Evolutionary conservation across 2,888 invertebrate species (phyloP).

Genomic region (Polydrusus pterygomalis): DNA sequence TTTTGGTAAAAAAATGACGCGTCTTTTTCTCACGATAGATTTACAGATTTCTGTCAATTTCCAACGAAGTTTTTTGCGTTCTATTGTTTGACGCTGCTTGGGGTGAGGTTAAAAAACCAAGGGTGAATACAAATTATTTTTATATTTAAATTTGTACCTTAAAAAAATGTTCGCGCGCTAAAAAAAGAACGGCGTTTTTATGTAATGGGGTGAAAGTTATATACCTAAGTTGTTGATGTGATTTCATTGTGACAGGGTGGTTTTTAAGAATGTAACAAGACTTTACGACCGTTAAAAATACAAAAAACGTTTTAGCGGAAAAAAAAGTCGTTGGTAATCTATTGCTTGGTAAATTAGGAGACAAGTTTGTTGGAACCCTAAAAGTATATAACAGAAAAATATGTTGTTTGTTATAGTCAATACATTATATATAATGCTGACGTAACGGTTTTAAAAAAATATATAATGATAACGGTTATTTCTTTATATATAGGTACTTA

Average conservation of each 20-base stretch:
- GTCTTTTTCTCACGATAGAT: slow-evolving; percentile 29
- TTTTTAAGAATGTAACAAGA: slow-evolving; percentile 6
- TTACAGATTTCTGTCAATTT: slow-evolving; percentile 2
- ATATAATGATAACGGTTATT: slow-evolving; percentile 1
- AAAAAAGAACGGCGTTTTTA: neutral
- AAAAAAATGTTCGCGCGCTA: neutral
- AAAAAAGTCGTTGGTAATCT: slow-evolving; percentile 12
- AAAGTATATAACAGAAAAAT: neutral
- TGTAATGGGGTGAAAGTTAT: neutral
- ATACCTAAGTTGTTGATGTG: neutral
- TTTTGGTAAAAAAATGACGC: slow-evolving; percentile 11
- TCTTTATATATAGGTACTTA: slow-evolving; percentile 2
- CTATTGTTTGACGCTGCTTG: neutral
- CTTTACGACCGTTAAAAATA: neutral
- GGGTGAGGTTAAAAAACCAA: neutral
- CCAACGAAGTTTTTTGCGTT: slow-evolving; percentile 5
- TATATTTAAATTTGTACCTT: slow-evolving; percentile 20
- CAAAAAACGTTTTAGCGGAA: neutral
- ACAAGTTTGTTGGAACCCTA: neutral
- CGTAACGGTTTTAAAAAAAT: neutral
- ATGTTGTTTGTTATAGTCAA: neutral
- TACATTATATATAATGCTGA: neutral
- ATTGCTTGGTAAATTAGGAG: neutral
- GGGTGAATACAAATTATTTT: too few species aligned
- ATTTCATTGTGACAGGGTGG: neutral